Base-by-base conservation (phyloP, 2,797 vertebrate genomes). In the Aplochiton taeniatus region DNA sequence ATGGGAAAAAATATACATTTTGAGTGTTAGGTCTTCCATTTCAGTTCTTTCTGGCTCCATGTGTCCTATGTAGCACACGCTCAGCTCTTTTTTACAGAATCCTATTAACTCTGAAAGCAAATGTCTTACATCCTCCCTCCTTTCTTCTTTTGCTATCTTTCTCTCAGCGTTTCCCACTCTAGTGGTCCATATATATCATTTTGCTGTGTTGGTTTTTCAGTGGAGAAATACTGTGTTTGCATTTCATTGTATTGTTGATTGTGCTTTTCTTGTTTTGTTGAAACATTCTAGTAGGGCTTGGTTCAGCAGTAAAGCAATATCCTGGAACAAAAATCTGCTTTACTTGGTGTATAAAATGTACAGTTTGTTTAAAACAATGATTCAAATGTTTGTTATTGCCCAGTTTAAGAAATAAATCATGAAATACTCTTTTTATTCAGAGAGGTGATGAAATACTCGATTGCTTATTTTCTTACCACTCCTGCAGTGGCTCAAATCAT, bases 281-380 rank as follows among this genome's bases (percentile, higher is more conserved):
- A 66, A 79, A 79, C 70, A 66, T 83, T 42, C 7, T 43, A 63
- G 44, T 74, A 72, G 69, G 70, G 60, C 65, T 49, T 76, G 72
- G 69, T 51, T 77, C 50, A 72, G 63, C 61, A 43, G 59, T 79
- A 76, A 77, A 75, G 68, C 63, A 73, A 59, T 65, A 75, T 58
- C 65, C 68, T 78, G 80, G 70, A 79, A 54, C 49, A 80, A 75
- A 57, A 68, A 74, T 79, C 71, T 78, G 65, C 78, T 78, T 79
- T 72, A 83, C 80, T 72, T 66, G 77, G 68, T 94, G 90, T 92
- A 93, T 88, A 93, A 92, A 92, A 91, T 94, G 93, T 94, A 94
- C 92, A 94, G 92, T 93, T 94, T 93, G 92, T 92, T 93, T 91
- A 92, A 89, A 91, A 72, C 88, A 88, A 74, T 84, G 72, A 84